phyloP scores from a whole-genome alignment of 2,113 vertebrate genomes.

The Balaenoptera acutorostrata region DNA sequence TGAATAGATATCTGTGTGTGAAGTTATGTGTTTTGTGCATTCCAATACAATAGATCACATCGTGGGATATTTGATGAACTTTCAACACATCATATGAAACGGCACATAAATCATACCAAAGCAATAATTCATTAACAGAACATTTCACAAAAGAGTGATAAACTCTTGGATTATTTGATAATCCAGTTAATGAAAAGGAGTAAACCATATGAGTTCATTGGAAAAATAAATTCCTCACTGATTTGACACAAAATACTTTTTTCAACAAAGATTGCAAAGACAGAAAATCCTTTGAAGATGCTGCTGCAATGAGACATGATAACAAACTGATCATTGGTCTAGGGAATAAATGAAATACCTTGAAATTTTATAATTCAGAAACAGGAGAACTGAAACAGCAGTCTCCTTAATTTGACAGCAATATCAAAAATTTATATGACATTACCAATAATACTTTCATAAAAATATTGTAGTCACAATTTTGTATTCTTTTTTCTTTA shows the following conservation, averaged over 20 bases:
- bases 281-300: background rate
- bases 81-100: background rate
- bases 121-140: background rate
- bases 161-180: background rate
- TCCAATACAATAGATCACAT: background rate
- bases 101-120: background rate
- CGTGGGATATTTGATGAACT: background rate
- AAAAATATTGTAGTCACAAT: background rate
- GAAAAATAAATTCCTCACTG: background rate
- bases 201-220: background rate
- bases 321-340: background rate
- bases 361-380: background rate
- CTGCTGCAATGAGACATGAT: background rate
- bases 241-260: background rate
- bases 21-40: background rate
- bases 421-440: background rate
- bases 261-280: background rate
- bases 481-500: background rate
- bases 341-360: background rate
- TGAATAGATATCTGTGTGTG: background rate
- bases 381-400: background rate
- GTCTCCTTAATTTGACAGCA: background rate
- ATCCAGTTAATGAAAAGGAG: background rate
- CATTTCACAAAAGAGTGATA: background rate
- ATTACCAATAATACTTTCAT: background rate